Evolutionary conservation across 2,113 vertebrate species (phyloP), one percentile per base, ranked within the genome.

Genomic region (Gymnorhina tibicen): DNA sequence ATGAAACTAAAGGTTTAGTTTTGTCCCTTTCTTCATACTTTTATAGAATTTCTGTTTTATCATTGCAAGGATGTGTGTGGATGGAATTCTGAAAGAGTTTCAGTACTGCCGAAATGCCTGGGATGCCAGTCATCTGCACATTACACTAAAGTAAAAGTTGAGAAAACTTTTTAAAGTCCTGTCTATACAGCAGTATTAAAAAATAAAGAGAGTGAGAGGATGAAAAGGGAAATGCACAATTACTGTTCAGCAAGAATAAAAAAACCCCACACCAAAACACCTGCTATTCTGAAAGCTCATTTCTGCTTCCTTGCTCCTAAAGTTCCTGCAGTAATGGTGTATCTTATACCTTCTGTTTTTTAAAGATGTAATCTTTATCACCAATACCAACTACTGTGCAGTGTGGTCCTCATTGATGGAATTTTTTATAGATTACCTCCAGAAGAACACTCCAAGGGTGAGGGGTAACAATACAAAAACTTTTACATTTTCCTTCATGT

Each of bases 11-110:
- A 91, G 96, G 85, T 96, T 97, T 94, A 42, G 68, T 91, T 91
- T 85, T 76, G 41, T 94, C 46, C 46, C 41, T 88, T 94, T 94
- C 42, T 74, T 74, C 53, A 6, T 78, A 79, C 59, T 77, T 72
- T 81, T 63, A 77, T 46, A 88, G 90, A 84, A 50, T 93, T 88
- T 94, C 75, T 83, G 62, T 93, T 96, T 96, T 95, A 88, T 95
- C 77, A n/a, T 87, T 87, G 79, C 5, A 56, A 94, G 67, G 69
- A 87, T 79, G 63, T 67, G 58, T 87, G 78, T 74, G 76, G 70
- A 85, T 93, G 72, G 86, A 97, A 96, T 97, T 97, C 83, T 90
- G 86, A 95, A 97, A 97, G 85, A 55, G 47, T 52, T 59, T 59
- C 74, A 89, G 78, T 85, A 74, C 80, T 55, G 52, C 74, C 88